Base-by-base conservation (phyloP, 2,797 vertebrate genomes). In the Eulemur mongoz region DNA sequence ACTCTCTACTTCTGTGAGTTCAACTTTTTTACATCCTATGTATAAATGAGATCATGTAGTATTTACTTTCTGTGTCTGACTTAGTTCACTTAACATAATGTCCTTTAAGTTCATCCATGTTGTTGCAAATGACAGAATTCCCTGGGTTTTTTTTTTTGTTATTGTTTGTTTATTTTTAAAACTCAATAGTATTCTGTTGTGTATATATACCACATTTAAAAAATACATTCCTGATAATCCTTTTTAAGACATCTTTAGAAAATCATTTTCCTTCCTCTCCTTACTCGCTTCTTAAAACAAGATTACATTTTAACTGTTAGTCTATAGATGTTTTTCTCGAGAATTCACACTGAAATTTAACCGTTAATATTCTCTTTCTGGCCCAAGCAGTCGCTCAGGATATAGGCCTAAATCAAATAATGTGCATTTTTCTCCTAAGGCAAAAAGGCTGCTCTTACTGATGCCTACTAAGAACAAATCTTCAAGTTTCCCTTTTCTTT, bases 211-310 rank as follows among this genome's bases (percentile, higher is more conserved):
- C 15, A 5, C 43, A 30, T 45, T 72, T 73, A 30, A 18, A 73
- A 73, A 30, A 45, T 32, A 8, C 40, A 73, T 43, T 73, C 15
- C 5, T 32, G 9, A 70, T 57, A 73, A 87, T 69, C 73, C 38
- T 48, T 89, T 93, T 63, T 12, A 93, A 87, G 20, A 15, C 15
- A n/a, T 84, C 45, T 81, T 92, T 93, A 92, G 45, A 87, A 94
- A 87, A 92, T 13, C 32, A 9, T 32, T 61, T 57, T 38, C 32
- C 25, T 35, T 40, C 22, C 43, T 45, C 12, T 23, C 15, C 30
- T 25, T 89, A n/a, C 32, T 5, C 52, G 1, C 78, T 70, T 48
- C 20, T 50, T 69, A 54, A 52, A 70, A 94, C 7, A 65, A 93
- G 76, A 78, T 93, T 75, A 30, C 35, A 59, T 80, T 91, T 80